phyloP scores from a whole-genome alignment of 2,113 vertebrate genomes.

The Donacobius atricapilla region DNA sequence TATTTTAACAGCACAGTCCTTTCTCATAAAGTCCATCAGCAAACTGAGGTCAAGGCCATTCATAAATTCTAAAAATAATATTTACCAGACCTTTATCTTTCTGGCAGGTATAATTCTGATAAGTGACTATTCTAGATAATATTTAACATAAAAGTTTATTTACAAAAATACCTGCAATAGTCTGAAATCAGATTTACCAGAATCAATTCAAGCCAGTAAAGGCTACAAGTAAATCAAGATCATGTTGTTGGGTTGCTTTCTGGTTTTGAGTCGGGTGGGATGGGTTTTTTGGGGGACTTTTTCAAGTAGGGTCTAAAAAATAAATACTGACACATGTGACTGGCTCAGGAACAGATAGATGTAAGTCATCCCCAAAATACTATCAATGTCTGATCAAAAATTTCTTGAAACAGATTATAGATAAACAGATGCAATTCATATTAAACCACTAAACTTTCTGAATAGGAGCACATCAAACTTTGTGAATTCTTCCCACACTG shows the following conservation, averaged over 20 bases:
- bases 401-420: neutral
- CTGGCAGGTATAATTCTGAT: constrained; percentile 50
- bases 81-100: constrained; percentile 54
- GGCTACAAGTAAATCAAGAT: neutral
- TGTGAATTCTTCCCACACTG: neutral
- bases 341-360: neutral
- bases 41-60: constrained; percentile 55
- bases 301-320: neutral
- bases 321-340: neutral
- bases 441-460: neutral
- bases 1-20: neutral
- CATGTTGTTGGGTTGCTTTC: neutral
- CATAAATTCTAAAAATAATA: constrained; percentile 64
- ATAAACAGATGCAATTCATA: neutral
- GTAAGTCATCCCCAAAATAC: neutral
- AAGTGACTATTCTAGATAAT: constrained; percentile 55
- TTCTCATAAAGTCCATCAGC: neutral
- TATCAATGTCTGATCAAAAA: neutral
- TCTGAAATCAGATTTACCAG: constrained; percentile 27
- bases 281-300: rapidly evolving
- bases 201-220: neutral
- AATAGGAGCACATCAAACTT: neutral
- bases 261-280: neutral
- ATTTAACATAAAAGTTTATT: constrained; percentile 60
- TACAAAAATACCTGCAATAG: constrained; percentile 53